Evolutionary conservation across 1,140 invertebrate species (phyloP).

Genomic region (Nasonia giraulti): DNA sequence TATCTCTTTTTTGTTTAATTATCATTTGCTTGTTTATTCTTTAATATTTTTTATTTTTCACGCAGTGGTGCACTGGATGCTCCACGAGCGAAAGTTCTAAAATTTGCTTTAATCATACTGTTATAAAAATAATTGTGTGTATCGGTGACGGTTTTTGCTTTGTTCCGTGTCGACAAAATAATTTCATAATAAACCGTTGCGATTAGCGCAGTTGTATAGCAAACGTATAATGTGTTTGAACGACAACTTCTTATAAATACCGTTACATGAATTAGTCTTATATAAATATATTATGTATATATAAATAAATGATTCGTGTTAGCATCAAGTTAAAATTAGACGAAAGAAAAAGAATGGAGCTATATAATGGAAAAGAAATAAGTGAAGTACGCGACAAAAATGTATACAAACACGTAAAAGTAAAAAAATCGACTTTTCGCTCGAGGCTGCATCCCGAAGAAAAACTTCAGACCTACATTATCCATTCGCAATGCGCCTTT

Average conservation of each 20-base stretch:
- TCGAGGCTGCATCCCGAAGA: slow-evolving; percentile 31
- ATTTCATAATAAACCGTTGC: not conserved
- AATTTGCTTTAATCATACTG: not conserved
- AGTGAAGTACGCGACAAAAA: not conserved
- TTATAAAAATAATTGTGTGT: not conserved
- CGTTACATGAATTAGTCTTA: slow-evolving; percentile 20
- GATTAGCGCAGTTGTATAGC: not conserved
- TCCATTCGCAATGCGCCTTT: slow-evolving; percentile 58
- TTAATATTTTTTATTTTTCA: slow-evolving; percentile 24
- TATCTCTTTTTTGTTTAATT: slow-evolving; percentile 9
- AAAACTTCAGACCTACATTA: slow-evolving; percentile 35
- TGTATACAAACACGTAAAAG: not conserved
- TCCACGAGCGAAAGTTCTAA: slow-evolving; percentile 27
- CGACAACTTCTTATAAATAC: slow-evolving; percentile 12
- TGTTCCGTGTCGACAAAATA: not conserved
- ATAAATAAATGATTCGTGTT: slow-evolving; percentile 1
- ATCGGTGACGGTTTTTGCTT: not conserved
- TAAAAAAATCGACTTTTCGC: slow-evolving; percentile 39
- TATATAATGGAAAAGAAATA: slow-evolving; percentile 15
- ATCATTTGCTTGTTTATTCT: not conserved
- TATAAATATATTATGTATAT: not conserved
- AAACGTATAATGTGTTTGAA: not conserved
- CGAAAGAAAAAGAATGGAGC: not conserved
- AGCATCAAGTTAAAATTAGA: slow-evolving; percentile 1
- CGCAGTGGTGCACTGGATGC: not conserved